Percentiles rank a stretch among this genome's conserved stretches.
Conservation (phyloP, 2,888 invertebrate species). For the Chymomyza caudatula region DNA sequence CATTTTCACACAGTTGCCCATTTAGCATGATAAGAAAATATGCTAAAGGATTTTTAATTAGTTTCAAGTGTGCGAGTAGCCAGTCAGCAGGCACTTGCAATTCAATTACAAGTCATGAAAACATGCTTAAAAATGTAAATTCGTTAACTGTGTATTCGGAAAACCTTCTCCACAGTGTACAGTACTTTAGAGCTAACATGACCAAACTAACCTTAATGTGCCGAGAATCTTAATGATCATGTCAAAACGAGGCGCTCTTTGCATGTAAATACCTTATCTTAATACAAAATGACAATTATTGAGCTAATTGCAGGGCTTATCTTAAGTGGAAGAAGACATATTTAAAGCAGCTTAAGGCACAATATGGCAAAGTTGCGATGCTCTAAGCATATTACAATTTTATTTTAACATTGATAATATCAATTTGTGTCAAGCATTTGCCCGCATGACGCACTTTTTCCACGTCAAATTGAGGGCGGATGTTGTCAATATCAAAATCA, state of each 20-base stretch:
- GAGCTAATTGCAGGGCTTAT: conserved; percentile 61
- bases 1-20: conserved; percentile 24
- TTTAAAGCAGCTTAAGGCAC: neutral
- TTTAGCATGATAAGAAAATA: conserved; percentile 62
- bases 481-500: conserved; percentile 11
- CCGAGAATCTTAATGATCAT: conserved; percentile 37
- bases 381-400: conserved; percentile 12
- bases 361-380: conserved; percentile 19
- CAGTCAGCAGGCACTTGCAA: conserved; percentile 14
- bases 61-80: conserved; percentile 56
- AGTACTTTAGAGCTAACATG: conserved; percentile 30
- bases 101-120: conserved; percentile 5
- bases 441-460: conserved; percentile 29
- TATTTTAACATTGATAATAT: conserved; percentile 24
- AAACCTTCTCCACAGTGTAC: conserved; percentile 7
- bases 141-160: neutral
- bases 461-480: neutral
- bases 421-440: conserved; percentile 29
- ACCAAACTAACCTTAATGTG: conserved; percentile 15
- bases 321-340: conserved; percentile 14
- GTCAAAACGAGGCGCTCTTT: conserved; percentile 14
- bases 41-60: conserved; percentile 69
- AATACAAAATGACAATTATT: conserved; percentile 29
- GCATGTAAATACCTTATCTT: conserved; percentile 26
- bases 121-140: neutral